Conservation (phyloP, 2,113 vertebrate species). For the Dolichotis patagonum region DNA sequence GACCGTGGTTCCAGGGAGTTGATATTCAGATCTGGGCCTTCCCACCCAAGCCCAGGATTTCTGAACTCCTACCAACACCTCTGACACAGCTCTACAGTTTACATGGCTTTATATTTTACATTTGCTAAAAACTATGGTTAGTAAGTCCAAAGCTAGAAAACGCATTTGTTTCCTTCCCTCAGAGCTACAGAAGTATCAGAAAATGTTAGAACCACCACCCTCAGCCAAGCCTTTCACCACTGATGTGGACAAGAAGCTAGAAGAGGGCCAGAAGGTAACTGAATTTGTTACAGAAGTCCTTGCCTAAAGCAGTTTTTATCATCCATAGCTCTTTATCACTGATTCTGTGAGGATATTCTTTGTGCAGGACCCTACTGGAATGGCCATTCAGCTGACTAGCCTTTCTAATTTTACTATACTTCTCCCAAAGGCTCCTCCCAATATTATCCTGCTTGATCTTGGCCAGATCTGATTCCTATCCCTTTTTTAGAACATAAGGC, state of each 20-base stretch:
- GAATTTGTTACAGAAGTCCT: constrained; percentile 27
- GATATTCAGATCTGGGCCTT: not conserved
- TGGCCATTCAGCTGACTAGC: not conserved
- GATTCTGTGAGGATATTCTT: not conserved
- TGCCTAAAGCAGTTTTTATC: constrained; percentile 12
- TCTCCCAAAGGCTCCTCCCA: constrained; percentile 27
- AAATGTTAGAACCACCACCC: constrained; percentile 87
- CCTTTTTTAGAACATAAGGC: constrained; percentile 90
- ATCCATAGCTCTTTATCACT: not conserved
- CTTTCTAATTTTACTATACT: constrained; percentile 46
- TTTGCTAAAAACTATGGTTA: constrained; percentile 42
- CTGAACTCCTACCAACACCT: not conserved
- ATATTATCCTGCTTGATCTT: not conserved
- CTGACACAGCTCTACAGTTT: not conserved
- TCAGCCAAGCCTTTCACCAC: constrained; percentile 86
- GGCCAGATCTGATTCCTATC: constrained; percentile 24
- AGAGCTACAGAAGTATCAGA: constrained; percentile 91
- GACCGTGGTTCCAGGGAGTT: not conserved
- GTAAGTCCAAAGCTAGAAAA: constrained; percentile 29
- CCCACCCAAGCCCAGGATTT: constrained; percentile 9
- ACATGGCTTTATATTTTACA: not conserved
- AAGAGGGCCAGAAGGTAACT: constrained; percentile 94
- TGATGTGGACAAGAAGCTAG: constrained; percentile 93
- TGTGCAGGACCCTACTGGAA: not conserved
- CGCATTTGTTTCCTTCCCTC: constrained; percentile 21